Conservation (phyloP, 2,113 vertebrate genomes). For the Zapornia atra region DNA sequence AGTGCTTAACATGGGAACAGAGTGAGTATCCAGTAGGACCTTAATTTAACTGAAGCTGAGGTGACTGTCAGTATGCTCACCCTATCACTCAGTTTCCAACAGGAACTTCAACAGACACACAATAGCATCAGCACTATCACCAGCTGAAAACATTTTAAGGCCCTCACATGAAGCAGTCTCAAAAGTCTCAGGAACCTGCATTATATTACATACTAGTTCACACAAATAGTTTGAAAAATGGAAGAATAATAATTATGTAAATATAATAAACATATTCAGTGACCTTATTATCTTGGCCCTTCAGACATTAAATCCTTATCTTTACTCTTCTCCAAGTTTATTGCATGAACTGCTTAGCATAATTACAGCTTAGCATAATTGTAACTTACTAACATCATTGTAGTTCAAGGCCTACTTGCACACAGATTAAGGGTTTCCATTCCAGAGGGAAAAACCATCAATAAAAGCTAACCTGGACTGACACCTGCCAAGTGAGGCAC, state of each 20-base stretch:
- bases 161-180: neutral
- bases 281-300: constrained; percentile 7
- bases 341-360: neutral
- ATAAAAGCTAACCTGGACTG: constrained; percentile 9
- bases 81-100: neutral
- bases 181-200: neutral
- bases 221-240: neutral
- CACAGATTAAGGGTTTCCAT: neutral
- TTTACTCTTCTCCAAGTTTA: constrained; percentile 13
- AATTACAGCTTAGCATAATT: constrained; percentile 12
- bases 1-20: neutral
- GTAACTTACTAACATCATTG: neutral
- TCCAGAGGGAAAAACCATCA: neutral
- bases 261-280: constrained; percentile 14
- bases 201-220: neutral
- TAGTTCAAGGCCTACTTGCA: neutral
- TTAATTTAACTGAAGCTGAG: neutral
- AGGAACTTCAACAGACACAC: neutral
- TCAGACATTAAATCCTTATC: constrained; percentile 9
- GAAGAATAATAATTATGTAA: neutral
- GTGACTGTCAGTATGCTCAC: neutral
- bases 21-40: neutral
- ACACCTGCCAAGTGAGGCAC: neutral
- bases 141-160: neutral
- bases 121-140: fast-evolving